These are phyloP conservation scores for Lycocorax pyrrhopterus DNA, from an alignment of 2,113 vertebrate species.

Conservation along the genomic window DNA sequence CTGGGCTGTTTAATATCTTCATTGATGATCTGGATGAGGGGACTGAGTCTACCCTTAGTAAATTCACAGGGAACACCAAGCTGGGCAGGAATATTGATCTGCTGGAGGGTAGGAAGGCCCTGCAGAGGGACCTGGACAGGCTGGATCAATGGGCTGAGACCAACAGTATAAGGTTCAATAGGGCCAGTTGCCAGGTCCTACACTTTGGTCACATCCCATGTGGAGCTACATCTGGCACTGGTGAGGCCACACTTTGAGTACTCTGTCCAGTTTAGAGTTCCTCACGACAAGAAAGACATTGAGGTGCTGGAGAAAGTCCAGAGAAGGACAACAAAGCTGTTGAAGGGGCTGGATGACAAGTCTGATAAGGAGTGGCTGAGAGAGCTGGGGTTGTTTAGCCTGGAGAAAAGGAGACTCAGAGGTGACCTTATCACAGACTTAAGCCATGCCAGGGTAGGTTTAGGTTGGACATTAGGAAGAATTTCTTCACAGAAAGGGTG, in stretches of 20 bases:
- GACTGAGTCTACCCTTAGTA: not conserved
- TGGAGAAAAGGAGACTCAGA: not conserved
- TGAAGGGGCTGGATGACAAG: not conserved
- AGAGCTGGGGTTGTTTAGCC: not conserved
- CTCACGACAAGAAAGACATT: not conserved
- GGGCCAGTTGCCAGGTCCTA: not conserved
- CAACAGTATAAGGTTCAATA: not conserved
- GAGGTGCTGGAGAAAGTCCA: not conserved
- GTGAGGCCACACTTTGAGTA: not conserved
- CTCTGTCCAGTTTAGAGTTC: not conserved
- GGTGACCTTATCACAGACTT: not conserved
- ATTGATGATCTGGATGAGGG: not conserved
- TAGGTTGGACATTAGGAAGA: not conserved
- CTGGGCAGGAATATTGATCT: not conserved
- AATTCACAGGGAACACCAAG: rapidly evolving
- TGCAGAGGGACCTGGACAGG: not conserved
- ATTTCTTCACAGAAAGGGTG: not conserved
- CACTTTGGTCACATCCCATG: not conserved
- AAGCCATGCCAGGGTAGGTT: not conserved
- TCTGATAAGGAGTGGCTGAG: not conserved
- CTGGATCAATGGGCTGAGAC: not conserved
- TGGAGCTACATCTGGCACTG: not conserved
- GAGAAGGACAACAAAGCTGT: not conserved
- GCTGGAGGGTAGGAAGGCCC: not conserved
- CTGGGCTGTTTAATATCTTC: not conserved